Conservation (phyloP, 2,113 vertebrate species). For the Neodon shergylaensis region DNA sequence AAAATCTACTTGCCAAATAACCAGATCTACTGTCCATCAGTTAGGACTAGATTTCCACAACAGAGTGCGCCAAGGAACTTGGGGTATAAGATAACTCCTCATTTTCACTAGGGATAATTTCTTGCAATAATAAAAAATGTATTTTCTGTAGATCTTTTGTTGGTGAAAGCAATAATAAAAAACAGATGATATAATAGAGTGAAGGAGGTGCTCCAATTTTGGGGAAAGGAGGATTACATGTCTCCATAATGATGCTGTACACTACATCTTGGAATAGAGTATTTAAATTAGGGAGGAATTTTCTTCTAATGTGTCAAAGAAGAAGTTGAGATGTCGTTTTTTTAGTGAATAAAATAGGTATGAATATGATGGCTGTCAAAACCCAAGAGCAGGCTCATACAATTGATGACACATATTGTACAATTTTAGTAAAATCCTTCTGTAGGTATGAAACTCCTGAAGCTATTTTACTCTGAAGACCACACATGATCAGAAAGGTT, state of each 20-base stretch:
- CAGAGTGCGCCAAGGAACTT: not conserved
- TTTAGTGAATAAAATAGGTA: not conserved
- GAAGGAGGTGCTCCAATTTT: not conserved
- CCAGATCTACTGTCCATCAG: not conserved
- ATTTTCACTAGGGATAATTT: not conserved
- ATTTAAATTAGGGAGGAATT: not conserved
- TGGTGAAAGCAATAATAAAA: not conserved
- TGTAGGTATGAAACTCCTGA: not conserved
- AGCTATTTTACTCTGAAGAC: constrained; percentile 38
- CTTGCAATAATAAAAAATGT: not conserved
- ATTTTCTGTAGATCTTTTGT: not conserved
- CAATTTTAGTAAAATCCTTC: not conserved
- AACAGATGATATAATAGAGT: not conserved
- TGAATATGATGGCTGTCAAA: not conserved
- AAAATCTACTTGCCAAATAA: not conserved
- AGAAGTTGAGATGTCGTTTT: not conserved
- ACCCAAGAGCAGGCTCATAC: not conserved
- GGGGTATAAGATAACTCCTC: not conserved
- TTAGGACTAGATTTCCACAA: constrained; percentile 41
- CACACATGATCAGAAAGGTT: not conserved
- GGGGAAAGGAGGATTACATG: not conserved
- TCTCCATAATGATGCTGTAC: not conserved
- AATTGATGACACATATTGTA: not conserved
- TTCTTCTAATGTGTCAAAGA: constrained; percentile 13
- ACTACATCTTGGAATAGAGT: not conserved